phyloP scores from a whole-genome alignment of 2,113 vertebrate species.

The Pontoporia blainvillei region DNA sequence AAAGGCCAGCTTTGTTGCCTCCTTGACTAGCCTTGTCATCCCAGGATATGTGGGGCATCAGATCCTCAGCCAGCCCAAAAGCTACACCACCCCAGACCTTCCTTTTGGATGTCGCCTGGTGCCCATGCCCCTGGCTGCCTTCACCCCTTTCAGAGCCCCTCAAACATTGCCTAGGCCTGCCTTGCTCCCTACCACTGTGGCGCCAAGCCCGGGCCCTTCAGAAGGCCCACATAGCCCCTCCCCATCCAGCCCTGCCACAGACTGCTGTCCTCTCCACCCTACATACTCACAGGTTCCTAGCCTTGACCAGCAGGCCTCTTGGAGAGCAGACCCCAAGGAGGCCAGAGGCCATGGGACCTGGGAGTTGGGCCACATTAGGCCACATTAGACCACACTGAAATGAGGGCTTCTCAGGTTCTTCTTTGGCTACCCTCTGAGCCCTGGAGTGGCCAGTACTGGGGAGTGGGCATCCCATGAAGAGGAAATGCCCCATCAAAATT shows the following conservation, averaged over 20 bases:
- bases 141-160: background rate
- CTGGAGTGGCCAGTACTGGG: background rate
- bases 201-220: too few relatives aligned
- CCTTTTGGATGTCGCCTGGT: background rate
- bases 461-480: background rate
- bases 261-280: background rate
- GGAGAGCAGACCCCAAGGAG: background rate
- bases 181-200: background rate
- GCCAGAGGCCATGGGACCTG: background rate
- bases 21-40: background rate
- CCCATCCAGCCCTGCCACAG: background rate
- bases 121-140: background rate
- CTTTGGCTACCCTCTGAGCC: background rate
- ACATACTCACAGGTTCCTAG: background rate
- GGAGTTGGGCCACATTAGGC: background rate
- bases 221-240: background rate
- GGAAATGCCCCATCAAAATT: background rate
- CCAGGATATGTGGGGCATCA: background rate
- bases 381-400: background rate
- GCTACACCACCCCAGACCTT: background rate
- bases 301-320: background rate
- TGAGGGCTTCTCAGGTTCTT: background rate
- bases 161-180: background rate
- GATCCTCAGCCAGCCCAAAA: background rate
- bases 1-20: background rate